Conservation (phyloP, 2,797 vertebrate genomes). For the Synaphobranchus kaupii region DNA sequence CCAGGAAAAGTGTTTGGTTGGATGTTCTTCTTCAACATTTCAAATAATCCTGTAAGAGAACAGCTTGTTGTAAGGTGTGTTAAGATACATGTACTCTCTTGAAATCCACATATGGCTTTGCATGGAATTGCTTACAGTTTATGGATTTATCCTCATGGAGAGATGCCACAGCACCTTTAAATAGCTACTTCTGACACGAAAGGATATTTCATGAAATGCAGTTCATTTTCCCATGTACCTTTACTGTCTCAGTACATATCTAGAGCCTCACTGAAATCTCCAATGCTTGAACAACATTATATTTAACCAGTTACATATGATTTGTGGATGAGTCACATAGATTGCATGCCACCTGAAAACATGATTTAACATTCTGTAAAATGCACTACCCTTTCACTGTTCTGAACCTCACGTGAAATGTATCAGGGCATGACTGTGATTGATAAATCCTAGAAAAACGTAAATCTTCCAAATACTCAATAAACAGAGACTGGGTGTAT, state of each 20-base stretch:
- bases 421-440: not conserved
- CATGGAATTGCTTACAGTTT: not conserved
- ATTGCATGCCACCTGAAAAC: conserved; percentile 72
- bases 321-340: conserved; percentile 46
- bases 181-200: not conserved
- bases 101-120: not conserved
- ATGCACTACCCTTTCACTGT: not conserved
- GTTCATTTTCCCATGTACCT: not conserved
- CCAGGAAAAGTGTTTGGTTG: not conserved
- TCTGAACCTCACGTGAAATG: not conserved
- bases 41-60: not conserved
- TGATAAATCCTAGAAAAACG: not conserved
- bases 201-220: not conserved
- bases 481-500: not conserved
- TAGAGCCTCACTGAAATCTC: not conserved
- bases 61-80: not conserved
- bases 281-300: not conserved
- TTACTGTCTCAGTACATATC: not conserved
- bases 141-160: not conserved
- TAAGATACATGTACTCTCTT: not conserved
- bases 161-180: not conserved
- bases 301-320: not conserved
- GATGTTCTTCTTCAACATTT: not conserved
- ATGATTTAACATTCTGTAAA: conserved; percentile 39
- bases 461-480: conserved; percentile 5